phyloP scores from a whole-genome alignment of 2,888 invertebrate species.

The Torymus aiolomorphi region DNA sequence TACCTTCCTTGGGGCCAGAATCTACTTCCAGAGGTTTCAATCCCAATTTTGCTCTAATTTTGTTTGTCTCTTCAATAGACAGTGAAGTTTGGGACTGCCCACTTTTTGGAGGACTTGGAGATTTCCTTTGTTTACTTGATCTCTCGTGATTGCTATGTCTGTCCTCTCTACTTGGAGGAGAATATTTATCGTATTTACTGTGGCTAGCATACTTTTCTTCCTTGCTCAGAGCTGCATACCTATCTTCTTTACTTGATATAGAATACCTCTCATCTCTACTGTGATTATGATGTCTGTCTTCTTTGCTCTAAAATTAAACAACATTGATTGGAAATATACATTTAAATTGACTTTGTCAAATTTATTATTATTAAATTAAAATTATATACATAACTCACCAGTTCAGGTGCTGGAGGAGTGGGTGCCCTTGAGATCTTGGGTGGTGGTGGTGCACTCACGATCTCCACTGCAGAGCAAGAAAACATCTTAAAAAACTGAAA shows the following conservation, averaged over 20 bases:
- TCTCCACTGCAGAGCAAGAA: conserved; percentile 68
- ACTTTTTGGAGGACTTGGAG: conserved; percentile 65
- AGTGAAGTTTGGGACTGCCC: conserved; percentile 78
- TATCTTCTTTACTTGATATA: conserved; percentile 16
- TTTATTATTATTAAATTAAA: background rate
- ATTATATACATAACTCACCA: conserved; percentile 51
- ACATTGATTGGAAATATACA: background rate
- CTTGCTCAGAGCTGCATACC: background rate
- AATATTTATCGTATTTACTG: conserved; percentile 27
- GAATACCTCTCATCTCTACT: conserved; percentile 29
- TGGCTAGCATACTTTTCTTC: conserved; percentile 25
- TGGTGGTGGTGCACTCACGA: conserved; percentile 73
- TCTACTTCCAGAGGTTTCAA: conserved; percentile 91
- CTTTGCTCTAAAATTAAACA: conserved; percentile 9
- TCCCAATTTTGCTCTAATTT: conserved; percentile 93
- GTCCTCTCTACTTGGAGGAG: conserved; percentile 34
- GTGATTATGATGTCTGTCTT: conserved; percentile 28
- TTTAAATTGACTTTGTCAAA: background rate
- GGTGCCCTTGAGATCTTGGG: conserved; percentile 73
- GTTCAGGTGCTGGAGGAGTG: conserved; percentile 67
- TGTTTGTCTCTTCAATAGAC: conserved; percentile 91
- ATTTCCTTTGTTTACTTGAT: conserved; percentile 47
- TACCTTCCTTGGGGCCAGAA: conserved; percentile 62
- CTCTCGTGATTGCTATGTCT: conserved; percentile 40
- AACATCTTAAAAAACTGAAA: conserved; percentile 57